phyloP scores from a whole-genome alignment of 2,797 vertebrate genomes.

The Parauchenoglanis punctatus region DNA sequence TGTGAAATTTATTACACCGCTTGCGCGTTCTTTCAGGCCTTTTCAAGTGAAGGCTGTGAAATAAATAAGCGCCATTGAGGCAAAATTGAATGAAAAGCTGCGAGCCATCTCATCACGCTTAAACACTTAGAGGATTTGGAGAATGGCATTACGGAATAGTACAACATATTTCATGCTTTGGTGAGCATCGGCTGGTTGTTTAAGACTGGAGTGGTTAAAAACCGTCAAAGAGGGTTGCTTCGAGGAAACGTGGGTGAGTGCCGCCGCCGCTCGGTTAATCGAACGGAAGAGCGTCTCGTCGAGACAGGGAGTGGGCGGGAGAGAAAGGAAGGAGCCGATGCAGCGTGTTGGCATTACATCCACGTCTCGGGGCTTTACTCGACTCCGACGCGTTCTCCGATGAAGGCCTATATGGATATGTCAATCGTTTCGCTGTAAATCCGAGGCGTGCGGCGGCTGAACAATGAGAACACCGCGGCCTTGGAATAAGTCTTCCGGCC shows the following conservation, averaged over 20 bases:
- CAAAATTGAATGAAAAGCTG: constrained; percentile 12
- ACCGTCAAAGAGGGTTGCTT: no score
- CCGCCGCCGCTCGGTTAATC: constrained; percentile 1
- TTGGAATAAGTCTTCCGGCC: constrained; percentile 7
- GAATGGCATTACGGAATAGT: not conserved
- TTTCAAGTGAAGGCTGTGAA: constrained; percentile 6
- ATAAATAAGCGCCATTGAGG: constrained; percentile 18
- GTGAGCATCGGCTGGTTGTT: constrained; percentile 1
- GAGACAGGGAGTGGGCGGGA: constrained; percentile 15
- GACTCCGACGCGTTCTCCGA: not conserved
- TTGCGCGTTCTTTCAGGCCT: constrained; percentile 13
- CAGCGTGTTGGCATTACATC: constrained; percentile 23
- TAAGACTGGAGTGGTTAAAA: not conserved
- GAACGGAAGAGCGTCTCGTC: constrained; percentile 6
- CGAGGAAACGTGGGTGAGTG: not conserved
- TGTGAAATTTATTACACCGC: not conserved
- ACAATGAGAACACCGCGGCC: constrained; percentile 11
- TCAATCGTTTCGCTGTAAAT: constrained; percentile 13
- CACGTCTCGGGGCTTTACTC: constrained; percentile 24
- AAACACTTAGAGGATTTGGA: not conserved
- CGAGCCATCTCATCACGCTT: not conserved
- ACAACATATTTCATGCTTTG: constrained; percentile 6
- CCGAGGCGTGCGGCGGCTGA: not conserved
- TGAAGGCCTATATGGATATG: constrained; percentile 12
- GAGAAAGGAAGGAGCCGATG: not conserved